Evolutionary conservation across 2,888 invertebrate species (phyloP).

Genomic region (Horisme vitalbata): DNA sequence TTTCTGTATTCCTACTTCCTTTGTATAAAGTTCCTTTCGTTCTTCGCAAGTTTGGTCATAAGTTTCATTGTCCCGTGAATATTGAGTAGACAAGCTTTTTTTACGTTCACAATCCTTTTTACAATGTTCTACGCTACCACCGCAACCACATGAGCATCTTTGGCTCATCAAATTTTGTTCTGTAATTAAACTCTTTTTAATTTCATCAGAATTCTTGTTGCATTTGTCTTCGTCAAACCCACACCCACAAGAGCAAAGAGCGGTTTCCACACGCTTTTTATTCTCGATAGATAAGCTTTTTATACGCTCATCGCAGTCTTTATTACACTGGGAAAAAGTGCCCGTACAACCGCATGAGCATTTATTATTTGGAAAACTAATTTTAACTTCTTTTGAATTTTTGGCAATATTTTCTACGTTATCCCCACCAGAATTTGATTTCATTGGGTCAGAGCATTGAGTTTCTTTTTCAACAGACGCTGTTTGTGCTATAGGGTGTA

Average conservation of each 20-base stretch:
- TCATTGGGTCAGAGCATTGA: constrained; percentile 13
- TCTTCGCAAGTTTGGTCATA: constrained; percentile 3
- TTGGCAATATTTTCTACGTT: constrained; percentile 2
- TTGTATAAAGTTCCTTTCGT: constrained; percentile 5
- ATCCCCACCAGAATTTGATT: constrained; percentile 9
- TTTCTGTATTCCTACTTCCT: constrained; percentile 38
- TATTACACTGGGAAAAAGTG: not conserved
- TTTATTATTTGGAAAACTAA: not conserved
- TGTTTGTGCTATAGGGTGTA: not conserved
- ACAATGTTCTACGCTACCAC: constrained; percentile 1
- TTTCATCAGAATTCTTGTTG: not conserved
- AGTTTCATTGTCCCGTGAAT: constrained; percentile 4
- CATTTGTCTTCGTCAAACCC: constrained; percentile 1
- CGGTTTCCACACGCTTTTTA: not conserved
- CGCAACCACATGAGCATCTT: constrained; percentile 15
- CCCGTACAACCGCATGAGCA: constrained; percentile 6
- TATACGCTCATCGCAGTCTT: not conserved
- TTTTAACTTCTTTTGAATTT: not conserved
- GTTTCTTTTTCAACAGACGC: constrained; percentile 20
- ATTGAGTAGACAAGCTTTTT: not conserved
- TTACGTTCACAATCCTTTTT: constrained; percentile 3
- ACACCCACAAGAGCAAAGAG: constrained; percentile 1
- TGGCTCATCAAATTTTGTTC: not conserved
- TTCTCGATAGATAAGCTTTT: not conserved
- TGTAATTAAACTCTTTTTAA: not conserved